Evolutionary conservation across 2,113 vertebrate genomes (phyloP).

Genomic region (Cygnus atratus): DNA sequence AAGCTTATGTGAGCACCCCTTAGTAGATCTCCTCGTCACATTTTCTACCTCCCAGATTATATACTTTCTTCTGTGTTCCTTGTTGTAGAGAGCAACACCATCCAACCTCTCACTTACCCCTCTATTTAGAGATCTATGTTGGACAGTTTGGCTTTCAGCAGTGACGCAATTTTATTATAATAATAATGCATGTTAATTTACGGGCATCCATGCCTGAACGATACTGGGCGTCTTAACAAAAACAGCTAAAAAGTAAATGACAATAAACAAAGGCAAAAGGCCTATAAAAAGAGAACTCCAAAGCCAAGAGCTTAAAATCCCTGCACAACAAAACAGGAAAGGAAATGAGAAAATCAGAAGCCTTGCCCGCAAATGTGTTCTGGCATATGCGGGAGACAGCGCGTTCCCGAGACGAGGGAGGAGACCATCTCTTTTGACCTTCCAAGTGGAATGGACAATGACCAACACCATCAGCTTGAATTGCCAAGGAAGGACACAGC

Average conservation of each 20-base stretch:
- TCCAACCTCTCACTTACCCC: not conserved
- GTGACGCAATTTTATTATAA: not conserved
- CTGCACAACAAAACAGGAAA: slow-evolving; percentile 36
- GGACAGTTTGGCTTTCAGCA: not conserved
- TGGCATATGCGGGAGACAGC: not conserved
- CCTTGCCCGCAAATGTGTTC: slow-evolving; percentile 15
- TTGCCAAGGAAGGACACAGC: not conserved
- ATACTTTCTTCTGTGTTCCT: not conserved
- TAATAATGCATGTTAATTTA: slow-evolving; percentile 29
- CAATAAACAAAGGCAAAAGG: slow-evolving; percentile 44
- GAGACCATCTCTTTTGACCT: not conserved
- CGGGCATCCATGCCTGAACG: not conserved
- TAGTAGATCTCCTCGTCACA: not conserved
- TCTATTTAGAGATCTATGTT: not conserved
- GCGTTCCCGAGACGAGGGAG: not conserved
- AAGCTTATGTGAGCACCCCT: not conserved
- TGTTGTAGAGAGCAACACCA: not conserved
- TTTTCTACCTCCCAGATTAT: slow-evolving; percentile 19
- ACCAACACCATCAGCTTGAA: not conserved
- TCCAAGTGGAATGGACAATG: not conserved
- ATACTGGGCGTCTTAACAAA: not conserved
- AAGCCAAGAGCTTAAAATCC: slow-evolving; percentile 34
- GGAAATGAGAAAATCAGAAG: slow-evolving; percentile 41
- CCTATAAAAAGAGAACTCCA: slow-evolving; percentile 22
- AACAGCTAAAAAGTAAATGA: not conserved